These are phyloP conservation scores for Chauna torquata DNA, from an alignment of 2,113 vertebrate species.

Conservation along the genomic window DNA sequence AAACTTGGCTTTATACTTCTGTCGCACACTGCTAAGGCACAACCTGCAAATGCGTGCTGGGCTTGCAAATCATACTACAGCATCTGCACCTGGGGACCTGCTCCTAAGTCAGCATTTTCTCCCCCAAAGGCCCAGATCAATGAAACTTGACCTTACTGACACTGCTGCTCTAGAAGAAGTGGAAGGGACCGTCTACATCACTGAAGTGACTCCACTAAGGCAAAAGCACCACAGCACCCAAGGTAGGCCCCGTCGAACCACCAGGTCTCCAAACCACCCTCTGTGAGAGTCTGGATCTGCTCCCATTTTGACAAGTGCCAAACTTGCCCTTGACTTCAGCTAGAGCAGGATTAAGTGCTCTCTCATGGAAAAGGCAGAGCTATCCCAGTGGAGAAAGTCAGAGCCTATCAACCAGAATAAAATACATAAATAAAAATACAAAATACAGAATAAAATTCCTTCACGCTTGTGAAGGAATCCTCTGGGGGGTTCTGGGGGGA, in stretches of 20 bases:
- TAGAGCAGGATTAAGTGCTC: not conserved
- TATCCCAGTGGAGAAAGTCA: not conserved
- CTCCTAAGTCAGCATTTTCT: conserved; percentile 19
- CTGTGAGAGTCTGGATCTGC: not conserved
- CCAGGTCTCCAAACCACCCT: rapidly evolving
- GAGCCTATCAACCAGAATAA: not conserved
- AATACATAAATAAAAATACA: too few relatives aligned
- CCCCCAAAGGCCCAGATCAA: not conserved
- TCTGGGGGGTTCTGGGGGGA: rapidly evolving
- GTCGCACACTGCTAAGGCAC: not conserved
- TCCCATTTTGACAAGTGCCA: rapidly evolving
- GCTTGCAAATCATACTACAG: conserved; percentile 1
- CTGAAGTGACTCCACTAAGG: not conserved
- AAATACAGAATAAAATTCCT: too few relatives aligned
- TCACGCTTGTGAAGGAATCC: not conserved
- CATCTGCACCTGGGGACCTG: not conserved
- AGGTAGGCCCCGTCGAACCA: not conserved
- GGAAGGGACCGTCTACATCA: not conserved
- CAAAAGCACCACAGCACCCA: not conserved
- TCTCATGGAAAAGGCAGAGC: not conserved
- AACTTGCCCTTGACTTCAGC: not conserved
- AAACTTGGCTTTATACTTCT: not conserved
- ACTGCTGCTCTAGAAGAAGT: not conserved
- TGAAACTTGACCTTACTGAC: not conserved
- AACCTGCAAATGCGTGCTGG: conserved; percentile 16